phyloP scores from a whole-genome alignment of 2,888 invertebrate genomes.

The Phyllotreta cruciferae region DNA sequence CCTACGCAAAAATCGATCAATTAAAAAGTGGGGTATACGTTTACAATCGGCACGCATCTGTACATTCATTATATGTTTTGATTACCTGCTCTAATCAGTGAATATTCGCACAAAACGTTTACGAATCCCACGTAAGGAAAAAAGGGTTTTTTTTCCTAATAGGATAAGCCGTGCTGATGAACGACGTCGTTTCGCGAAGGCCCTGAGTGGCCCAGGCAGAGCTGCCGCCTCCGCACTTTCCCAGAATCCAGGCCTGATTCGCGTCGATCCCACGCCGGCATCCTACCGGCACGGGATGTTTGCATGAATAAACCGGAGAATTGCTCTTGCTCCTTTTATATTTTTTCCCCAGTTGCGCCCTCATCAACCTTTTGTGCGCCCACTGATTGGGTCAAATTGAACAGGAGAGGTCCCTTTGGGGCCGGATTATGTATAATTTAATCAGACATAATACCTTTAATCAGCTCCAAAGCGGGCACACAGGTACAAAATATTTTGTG shows the following conservation, averaged over 20 bases:
- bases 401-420: neutral
- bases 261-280: neutral
- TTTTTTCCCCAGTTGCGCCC: neutral
- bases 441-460: too few relatives aligned
- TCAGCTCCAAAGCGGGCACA: too few relatives aligned
- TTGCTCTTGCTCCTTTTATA: neutral
- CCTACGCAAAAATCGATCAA: too few relatives aligned
- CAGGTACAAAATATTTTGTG: too few relatives aligned
- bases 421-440: neutral
- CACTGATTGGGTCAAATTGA: neutral
- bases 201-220: slow-evolving; percentile 42
- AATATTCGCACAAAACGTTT: too few relatives aligned
- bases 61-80: too few relatives aligned
- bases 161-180: neutral
- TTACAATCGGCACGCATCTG: too few relatives aligned
- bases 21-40: too few relatives aligned
- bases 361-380: neutral
- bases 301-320: slow-evolving; percentile 10
- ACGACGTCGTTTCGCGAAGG: neutral
- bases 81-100: too few relatives aligned
- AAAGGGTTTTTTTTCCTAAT: too few relatives aligned
- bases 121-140: too few relatives aligned
- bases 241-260: slow-evolving; percentile 41
- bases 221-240: slow-evolving; percentile 47
- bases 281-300: neutral